phyloP scores from a whole-genome alignment of 2,888 invertebrate genomes.

The Blomia tropicalis region DNA sequence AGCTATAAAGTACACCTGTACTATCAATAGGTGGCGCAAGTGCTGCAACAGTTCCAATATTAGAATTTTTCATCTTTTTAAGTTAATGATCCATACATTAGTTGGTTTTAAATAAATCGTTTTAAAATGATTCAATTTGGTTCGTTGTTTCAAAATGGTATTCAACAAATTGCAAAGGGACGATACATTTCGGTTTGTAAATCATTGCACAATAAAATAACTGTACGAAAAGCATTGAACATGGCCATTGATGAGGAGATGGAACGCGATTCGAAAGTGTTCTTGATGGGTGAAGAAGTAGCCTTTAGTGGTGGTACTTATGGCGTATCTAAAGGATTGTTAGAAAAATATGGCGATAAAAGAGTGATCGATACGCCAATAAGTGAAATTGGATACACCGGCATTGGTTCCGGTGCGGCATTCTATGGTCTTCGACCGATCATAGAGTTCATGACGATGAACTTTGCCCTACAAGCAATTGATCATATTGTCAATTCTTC shows the following conservation, averaged over 20 bases:
- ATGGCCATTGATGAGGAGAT: conserved; percentile 92
- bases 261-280: conserved; percentile 70
- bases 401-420: conserved; percentile 84
- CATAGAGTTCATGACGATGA: conserved; percentile 96
- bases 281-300: conserved; percentile 88
- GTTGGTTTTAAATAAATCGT: too few relatives aligned
- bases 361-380: conserved; percentile 94
- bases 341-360: conserved; percentile 96
- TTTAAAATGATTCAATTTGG: too few relatives aligned
- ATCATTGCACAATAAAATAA: conserved; percentile 42
- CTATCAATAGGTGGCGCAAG: too few relatives aligned
- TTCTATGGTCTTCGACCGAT: conserved; percentile 74
- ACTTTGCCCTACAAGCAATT: conserved; percentile 96
- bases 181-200: too few relatives aligned
- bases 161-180: too few relatives aligned
- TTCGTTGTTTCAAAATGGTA: too few relatives aligned
- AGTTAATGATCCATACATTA: too few relatives aligned
- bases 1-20: too few relatives aligned
- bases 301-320: conserved; percentile 98
- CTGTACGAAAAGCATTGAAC: conserved; percentile 90
- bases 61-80: too few relatives aligned
- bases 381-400: conserved; percentile 90
- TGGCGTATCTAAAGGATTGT: conserved; percentile 71
- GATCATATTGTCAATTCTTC: conserved; percentile 94
- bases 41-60: too few relatives aligned